Conservation (phyloP, 2,888 invertebrate genomes). For the Epinotia ramella region DNA sequence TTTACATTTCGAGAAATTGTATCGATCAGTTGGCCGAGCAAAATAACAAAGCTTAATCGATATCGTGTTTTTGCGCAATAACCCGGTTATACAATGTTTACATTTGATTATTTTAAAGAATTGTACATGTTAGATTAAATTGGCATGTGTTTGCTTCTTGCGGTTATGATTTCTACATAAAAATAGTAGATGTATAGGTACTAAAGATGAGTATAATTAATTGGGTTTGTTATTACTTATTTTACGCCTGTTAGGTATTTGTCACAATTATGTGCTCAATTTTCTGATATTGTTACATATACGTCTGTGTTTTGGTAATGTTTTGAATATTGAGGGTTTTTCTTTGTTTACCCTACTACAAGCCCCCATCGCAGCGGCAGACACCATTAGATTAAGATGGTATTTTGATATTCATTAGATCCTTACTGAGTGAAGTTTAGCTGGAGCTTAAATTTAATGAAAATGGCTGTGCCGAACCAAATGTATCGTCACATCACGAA, state of each 20-base stretch:
- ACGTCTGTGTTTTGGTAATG: neutral
- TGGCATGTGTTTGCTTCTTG: neutral
- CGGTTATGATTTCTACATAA: neutral
- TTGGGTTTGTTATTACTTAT: neutral
- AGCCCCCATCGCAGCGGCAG: neutral
- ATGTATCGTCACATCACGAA: neutral
- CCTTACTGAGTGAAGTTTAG: neutral
- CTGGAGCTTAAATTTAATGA: neutral
- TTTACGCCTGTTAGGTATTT: neutral
- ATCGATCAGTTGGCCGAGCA: neutral
- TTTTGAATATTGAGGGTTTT: neutral
- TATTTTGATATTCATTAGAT: neutral
- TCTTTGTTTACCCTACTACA: neutral
- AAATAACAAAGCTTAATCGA: constrained; percentile 16
- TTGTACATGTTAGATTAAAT: neutral
- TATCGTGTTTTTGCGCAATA: constrained; percentile 10
- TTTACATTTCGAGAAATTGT: neutral
- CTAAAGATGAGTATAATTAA: neutral
- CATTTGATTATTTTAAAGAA: neutral
- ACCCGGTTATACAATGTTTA: neutral
- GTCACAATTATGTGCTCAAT: neutral
- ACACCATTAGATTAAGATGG: neutral
- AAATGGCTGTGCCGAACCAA: too few species aligned
- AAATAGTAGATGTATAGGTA: neutral
- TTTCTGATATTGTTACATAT: neutral